A percentile compares a stretch with the other conserved stretches of the same genome.
Conservation (phyloP, 2,113 vertebrate genomes). For the human region DNA sequence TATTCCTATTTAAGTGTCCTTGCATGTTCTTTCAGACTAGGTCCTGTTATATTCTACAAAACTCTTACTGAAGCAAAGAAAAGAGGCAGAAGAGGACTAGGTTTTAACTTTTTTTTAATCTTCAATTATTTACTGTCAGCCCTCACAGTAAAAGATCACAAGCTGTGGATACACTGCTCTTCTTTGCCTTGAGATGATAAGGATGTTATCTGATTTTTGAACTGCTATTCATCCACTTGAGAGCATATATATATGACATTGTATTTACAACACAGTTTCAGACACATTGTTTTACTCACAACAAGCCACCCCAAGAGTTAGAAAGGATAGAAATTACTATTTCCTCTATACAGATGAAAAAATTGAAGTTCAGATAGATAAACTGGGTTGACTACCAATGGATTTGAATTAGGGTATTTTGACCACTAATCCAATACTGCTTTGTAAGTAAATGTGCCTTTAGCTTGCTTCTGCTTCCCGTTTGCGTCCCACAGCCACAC, state of each 20-base stretch:
- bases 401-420: slow-evolving; percentile 15
- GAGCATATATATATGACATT: not conserved
- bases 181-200: slow-evolving; percentile 27
- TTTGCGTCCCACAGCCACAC: not conserved
- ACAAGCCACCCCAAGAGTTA: not conserved
- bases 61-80: slow-evolving; percentile 28
- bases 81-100: not conserved
- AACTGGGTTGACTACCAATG: not conserved
- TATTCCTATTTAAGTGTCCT: slow-evolving; percentile 70
- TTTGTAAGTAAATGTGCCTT: not conserved
- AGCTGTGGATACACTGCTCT: not conserved
- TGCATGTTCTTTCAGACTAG: slow-evolving; percentile 51
- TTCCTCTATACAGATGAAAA: not conserved
- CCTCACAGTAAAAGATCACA: not conserved
- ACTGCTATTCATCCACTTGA: not conserved
- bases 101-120: slow-evolving; percentile 14
- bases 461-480: not conserved
- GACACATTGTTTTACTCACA: not conserved
- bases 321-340: not conserved
- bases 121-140: slow-evolving; percentile 29
- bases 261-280: not conserved
- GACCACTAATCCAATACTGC: not conserved
- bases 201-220: slow-evolving; percentile 16
- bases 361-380: not conserved
- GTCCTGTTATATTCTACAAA: slow-evolving; percentile 38